Evolutionary conservation across 2,797 vertebrate species (phyloP).

Genomic region (Corythornis leucogaster): DNA sequence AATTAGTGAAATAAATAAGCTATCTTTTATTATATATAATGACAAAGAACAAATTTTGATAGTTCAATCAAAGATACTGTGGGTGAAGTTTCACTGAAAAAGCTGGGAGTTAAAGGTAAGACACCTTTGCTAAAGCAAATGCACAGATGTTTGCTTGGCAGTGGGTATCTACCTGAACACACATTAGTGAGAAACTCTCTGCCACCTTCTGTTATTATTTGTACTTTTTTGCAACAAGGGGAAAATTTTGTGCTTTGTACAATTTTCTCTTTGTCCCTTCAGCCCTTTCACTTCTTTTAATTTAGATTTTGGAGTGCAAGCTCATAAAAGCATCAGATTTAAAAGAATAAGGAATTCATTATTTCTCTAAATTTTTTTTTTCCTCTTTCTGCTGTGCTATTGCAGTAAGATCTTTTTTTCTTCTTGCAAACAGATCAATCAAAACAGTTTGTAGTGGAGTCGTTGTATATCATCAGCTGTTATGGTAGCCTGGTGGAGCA

Average conservation of each 20-base stretch:
- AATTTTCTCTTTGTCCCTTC: not conserved
- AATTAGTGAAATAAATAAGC: not conserved
- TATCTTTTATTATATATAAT: not conserved
- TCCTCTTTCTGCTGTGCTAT: not conserved
- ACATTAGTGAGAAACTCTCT: not conserved
- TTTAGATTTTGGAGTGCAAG: not conserved
- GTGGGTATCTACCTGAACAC: not conserved
- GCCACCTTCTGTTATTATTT: not conserved
- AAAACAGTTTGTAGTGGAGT: slow-evolving; percentile 93
- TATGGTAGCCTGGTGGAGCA: slow-evolving; percentile 96
- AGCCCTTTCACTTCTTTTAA: not conserved
- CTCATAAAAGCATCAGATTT: not conserved
- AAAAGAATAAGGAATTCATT: not conserved
- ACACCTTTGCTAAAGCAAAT: not conserved
- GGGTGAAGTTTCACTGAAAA: not conserved
- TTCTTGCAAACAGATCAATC: slow-evolving; percentile 86
- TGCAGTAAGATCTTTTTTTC: not conserved
- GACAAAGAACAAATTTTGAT: not conserved
- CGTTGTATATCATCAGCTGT: slow-evolving; percentile 94
- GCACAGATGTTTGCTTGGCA: not conserved
- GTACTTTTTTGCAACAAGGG: not conserved
- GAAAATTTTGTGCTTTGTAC: not conserved
- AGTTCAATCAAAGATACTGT: not conserved
- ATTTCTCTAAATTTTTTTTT: fast-evolving
- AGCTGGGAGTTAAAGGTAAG: not conserved